Base-by-base conservation (phyloP, 2,888 invertebrate species). In the Salpingus planirostris region DNA sequence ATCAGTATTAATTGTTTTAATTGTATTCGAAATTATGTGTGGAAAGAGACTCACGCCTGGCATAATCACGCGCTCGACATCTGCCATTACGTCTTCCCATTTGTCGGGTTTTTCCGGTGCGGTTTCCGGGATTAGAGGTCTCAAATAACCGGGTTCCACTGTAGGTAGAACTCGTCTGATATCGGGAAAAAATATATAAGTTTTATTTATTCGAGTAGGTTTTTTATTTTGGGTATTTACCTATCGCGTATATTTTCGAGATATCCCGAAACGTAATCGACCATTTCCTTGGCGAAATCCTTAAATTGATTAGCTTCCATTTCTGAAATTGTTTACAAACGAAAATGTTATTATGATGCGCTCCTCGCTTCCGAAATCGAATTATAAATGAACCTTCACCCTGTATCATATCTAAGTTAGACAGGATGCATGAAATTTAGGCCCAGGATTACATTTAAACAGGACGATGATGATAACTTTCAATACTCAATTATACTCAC, bases 41-140 rank as follows among this genome's bases (percentile, higher is more conserved):
- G 18, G 8, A 18, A 18, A 23, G 14, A 12, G 25, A 62, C 63
- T 65, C 61, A 75, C 90, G 27, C 97, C 97, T 0, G 96, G 95
- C 95, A 97, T 96, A 45, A 98, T 88, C 33, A 95, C 86, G 31
- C 82, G 71, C 62, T 97, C 96, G 40, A 98, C 77, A 61, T 97
- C 97, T 3, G 76, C 74, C 78, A 97, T 83, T 32, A 98, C 84
- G 31, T 84, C 81, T 41, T 88, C 78, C 91, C 93, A 98, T 24
- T 76, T 74, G 57, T 97, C 95, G 0, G 91, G 78, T 42, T 80
- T 69, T 47, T 77, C 70, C 0, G 97, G 97, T 1, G 93, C 90
- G 37, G 74, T 74, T 33, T 78, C 76, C 0, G 96, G 96, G 31
- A 97, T 75, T 44, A 95, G 66, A 1, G 84, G 80, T 25, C 84